A percentile compares a stretch with the other conserved stretches of the same genome.
Evolutionary conservation across 2,113 vertebrate species (phyloP).

Genomic region (Zosterops borbonicus): DNA sequence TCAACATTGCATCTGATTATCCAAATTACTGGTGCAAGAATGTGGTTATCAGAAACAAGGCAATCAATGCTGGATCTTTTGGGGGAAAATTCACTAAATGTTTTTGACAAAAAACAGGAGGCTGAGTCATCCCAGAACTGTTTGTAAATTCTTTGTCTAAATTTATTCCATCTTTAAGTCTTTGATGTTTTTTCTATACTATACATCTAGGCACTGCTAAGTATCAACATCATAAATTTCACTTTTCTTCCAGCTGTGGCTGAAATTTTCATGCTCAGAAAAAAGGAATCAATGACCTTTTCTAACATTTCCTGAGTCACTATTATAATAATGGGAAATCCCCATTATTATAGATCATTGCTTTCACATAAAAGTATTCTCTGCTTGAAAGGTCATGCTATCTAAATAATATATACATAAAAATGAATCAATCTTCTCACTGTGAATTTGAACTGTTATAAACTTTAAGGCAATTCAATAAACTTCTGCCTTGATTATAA

Average conservation of each 20-base stretch:
- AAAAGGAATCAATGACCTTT: neutral
- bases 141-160: neutral
- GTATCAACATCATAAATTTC: neutral
- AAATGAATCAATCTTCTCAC: neutral
- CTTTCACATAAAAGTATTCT: neutral
- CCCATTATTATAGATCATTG: neutral
- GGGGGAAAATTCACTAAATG: neutral
- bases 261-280: neutral
- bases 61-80: neutral
- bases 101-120: neutral
- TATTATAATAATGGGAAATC: neutral
- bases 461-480: neutral
- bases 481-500: neutral
- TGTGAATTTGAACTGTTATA: neutral
- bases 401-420: neutral
- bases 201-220: neutral
- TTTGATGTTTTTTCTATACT: neutral
- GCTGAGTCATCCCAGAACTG: neutral
- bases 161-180: neutral
- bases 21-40: neutral
- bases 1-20: neutral
- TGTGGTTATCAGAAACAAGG: neutral
- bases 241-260: neutral
- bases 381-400: neutral
- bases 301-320: neutral